Conservation (phyloP, 2,113 vertebrate species). For the Epinephelus moara region DNA sequence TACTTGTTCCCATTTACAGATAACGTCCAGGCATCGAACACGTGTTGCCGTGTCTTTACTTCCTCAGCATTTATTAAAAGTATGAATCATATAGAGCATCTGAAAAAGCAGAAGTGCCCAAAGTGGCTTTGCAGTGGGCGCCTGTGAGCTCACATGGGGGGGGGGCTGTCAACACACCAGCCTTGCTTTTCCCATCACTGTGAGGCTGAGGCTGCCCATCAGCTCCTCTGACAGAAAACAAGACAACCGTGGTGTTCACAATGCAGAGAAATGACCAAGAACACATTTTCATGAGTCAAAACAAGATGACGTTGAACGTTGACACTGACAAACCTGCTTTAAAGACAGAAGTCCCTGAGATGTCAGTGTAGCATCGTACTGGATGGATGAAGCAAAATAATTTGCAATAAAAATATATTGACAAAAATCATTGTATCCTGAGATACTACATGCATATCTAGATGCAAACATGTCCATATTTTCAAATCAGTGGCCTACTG, state of each 20-base stretch:
- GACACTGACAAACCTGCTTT: constrained; percentile 5
- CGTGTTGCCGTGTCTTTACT: constrained; percentile 41
- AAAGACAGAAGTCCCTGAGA: not conserved
- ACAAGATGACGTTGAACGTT: not conserved
- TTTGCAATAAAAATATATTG: not conserved
- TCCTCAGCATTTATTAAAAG: constrained; percentile 59
- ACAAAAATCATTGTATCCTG: not conserved
- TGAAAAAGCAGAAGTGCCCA: constrained; percentile 70
- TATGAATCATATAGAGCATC: constrained; percentile 53
- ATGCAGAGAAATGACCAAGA: not conserved
- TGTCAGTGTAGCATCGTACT: not conserved
- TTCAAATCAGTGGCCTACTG: not conserved
- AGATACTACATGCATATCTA: not conserved
- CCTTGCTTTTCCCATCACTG: constrained; percentile 27
- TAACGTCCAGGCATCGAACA: not conserved
- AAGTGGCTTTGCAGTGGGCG: constrained; percentile 25
- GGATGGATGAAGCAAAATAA: not conserved
- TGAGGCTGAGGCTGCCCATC: constrained; percentile 3
- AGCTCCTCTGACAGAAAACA: constrained; percentile 15
- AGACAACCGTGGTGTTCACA: not conserved
- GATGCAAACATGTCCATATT: not conserved
- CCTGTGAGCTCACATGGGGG: constrained; percentile 28
- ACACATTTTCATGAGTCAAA: constrained; percentile 11
- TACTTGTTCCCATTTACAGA: constrained; percentile 1
- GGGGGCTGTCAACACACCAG: not conserved